These are phyloP conservation scores for Sakesphorus luctuosus DNA, from an alignment of 2,113 vertebrate species.

Conservation along the genomic window DNA sequence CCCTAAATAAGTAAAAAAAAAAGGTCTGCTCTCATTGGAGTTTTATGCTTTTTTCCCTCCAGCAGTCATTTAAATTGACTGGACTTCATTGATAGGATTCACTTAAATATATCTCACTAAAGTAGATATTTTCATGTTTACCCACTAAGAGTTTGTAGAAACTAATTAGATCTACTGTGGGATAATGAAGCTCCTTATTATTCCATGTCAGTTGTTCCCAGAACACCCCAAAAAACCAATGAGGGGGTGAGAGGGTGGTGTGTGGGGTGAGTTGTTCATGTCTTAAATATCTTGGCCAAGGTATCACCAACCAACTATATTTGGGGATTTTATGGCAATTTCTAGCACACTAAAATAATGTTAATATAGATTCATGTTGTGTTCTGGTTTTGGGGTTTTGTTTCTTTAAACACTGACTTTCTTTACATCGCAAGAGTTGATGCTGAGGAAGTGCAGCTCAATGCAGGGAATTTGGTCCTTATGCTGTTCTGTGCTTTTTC, in stretches of 20 bases:
- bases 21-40: rapidly evolving
- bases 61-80: background rate
- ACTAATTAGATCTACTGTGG: background rate
- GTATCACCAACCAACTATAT: background rate
- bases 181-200: background rate
- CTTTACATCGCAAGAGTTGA: background rate
- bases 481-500: background rate
- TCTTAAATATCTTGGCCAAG: background rate
- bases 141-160: background rate
- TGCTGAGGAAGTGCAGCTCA: background rate
- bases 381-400: background rate
- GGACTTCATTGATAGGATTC: background rate
- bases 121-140: background rate
- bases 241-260: no score
- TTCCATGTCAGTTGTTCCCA: background rate
- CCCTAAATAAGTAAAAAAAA: background rate
- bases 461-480: background rate
- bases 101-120: background rate
- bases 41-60: rapidly evolving
- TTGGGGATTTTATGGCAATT: background rate
- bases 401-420: background rate
- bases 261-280: rapidly evolving
- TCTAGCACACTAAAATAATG: background rate
- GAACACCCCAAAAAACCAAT: background rate
- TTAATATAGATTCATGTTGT: background rate